A percentile compares a stretch with the other conserved stretches of the same genome.
phyloP scores from a whole-genome alignment of 64 coral and sea anemone genomes.

The Montipora foliosa region DNA sequence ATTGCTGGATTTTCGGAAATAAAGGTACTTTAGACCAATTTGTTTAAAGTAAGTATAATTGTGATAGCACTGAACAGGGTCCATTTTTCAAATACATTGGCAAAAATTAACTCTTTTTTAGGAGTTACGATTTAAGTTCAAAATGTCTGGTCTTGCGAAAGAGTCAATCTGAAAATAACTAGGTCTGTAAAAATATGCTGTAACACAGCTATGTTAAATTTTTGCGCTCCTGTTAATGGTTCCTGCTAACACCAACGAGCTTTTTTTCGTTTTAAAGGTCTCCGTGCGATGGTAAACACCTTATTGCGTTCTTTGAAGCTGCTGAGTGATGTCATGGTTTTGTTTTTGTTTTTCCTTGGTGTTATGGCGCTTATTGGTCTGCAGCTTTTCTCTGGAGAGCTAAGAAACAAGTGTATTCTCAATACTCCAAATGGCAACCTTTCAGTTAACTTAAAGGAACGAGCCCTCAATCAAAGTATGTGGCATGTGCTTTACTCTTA shows the following conservation, averaged over 20 bases:
- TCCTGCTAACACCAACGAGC: too few relatives aligned
- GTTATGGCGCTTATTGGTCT: slow-evolving; percentile 76
- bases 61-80: too few relatives aligned
- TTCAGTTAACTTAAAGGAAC: neutral
- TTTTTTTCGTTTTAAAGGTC: slow-evolving; percentile 13
- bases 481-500: neutral
- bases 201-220: too few relatives aligned
- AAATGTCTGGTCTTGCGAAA: too few relatives aligned
- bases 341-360: slow-evolving; percentile 72
- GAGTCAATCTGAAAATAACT: too few relatives aligned
- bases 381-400: slow-evolving; percentile 75
- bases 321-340: slow-evolving; percentile 77
- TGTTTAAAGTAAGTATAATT: too few relatives aligned
- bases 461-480: slow-evolving; percentile 22
- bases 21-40: too few relatives aligned
- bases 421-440: neutral
- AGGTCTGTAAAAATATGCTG: too few relatives aligned
- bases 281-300: slow-evolving; percentile 77
- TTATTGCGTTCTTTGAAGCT: slow-evolving; percentile 76
- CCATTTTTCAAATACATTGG: too few relatives aligned
- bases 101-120: too few relatives aligned
- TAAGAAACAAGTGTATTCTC: slow-evolving; percentile 66
- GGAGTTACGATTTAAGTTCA: neutral
- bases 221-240: too few relatives aligned
- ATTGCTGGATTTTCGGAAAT: too few relatives aligned